Evolutionary conservation across 2,797 vertebrate genomes (phyloP), one percentile per base, ranked within the genome.

Genomic region (Potorous gilbertii): DNA sequence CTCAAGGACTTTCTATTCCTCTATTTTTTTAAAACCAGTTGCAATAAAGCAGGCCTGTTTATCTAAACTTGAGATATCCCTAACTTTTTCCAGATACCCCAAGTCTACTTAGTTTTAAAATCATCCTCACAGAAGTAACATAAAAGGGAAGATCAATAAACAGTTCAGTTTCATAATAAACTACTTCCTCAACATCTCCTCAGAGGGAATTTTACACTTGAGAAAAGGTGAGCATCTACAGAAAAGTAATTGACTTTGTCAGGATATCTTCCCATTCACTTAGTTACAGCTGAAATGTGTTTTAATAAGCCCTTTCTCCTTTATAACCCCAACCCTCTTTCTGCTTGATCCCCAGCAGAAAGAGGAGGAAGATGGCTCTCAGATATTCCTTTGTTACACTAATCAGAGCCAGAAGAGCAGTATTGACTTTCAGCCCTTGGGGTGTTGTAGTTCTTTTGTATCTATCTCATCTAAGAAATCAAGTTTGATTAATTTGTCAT

Each of bases 401-500:
- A 97, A 98, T 97, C 97, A 98, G 90, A 96, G 96, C 98, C 98
- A 98, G 98, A 96, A 97, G 97, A 96, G 56, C 74, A 55, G 40
- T 95, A 94, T 57, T 96, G 95, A 97, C 97, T 96, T 96, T 96
- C 29, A 34, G 92, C 94, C 97, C 96, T 90, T 93, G 89, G 97
- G 96, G 96, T 98, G 95, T 97, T 28, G 0, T 50, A 2, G 94
- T 96, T 96, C 96, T 98, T 98, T 98, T 98, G 97, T 97, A 97
- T 95, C 97, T 95, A 97, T 96, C 21, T 11, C 95, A 93, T 97
- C 94, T 96, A 96, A 98, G 97, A 96, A 97, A 98, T 94, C 94
- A 96, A 97, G 96, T 98, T 97, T 97, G 97, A 98, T 98, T 98
- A 98, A 98, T 98, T 98, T 98, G 96, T 98, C 97, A 97, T 96